These are phyloP conservation scores for Cephus pulcher DNA, from an alignment of 2,888 invertebrate genomes.

Conservation along the genomic window DNA sequence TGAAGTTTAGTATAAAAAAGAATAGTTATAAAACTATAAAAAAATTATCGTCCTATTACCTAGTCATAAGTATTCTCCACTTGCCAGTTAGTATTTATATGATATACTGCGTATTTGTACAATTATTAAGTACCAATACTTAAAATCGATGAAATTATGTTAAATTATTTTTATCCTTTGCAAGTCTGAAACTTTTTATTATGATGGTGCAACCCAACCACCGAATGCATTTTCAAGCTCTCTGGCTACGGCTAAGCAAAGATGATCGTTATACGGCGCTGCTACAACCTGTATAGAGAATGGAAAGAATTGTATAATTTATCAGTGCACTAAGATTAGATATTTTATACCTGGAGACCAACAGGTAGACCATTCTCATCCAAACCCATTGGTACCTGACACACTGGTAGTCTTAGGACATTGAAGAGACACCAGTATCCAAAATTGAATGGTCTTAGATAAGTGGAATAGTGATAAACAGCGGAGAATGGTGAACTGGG, in stretches of 20 bases:
- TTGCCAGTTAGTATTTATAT: too few species aligned
- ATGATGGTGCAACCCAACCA: conserved; percentile 76
- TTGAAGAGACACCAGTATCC: conserved; percentile 89
- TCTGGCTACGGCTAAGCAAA: conserved; percentile 80
- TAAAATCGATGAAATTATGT: too few species aligned
- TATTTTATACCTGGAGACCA: conserved; percentile 75
- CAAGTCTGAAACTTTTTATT: conserved; percentile 11
- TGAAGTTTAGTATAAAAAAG: too few species aligned
- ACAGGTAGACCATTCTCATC: conserved; percentile 78
- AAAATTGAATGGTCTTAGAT: conserved; percentile 85
- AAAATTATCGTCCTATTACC: too few species aligned
- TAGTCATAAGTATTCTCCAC: too few species aligned
- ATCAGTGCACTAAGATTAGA: not conserved
- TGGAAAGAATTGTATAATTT: not conserved
- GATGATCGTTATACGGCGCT: conserved; percentile 76
- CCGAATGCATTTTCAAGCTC: conserved; percentile 78
- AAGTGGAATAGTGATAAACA: conserved; percentile 83
- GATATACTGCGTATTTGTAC: too few species aligned
- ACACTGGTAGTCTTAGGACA: conserved; percentile 83
- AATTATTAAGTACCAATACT: too few species aligned
- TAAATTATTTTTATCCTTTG: too few species aligned
- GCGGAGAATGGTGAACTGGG: conserved; percentile 85
- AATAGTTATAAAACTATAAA: too few species aligned
- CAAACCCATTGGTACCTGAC: conserved; percentile 87
- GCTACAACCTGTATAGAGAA: conserved; percentile 70